phyloP scores from a whole-genome alignment of 2,888 invertebrate genomes.

The Odiellus spinosus region DNA sequence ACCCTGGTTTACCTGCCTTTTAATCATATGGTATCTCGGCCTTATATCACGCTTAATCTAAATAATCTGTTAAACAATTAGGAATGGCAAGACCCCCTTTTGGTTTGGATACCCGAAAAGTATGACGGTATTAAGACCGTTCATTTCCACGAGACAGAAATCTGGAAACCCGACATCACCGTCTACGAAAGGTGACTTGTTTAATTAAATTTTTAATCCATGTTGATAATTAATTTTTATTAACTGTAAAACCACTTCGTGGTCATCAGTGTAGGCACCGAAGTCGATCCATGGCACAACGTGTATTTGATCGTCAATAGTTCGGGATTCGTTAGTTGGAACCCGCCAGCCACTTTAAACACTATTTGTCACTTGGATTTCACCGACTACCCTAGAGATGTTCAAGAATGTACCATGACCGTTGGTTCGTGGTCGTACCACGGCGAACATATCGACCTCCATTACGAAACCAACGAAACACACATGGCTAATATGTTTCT shows the following conservation, averaged over 20 bases:
- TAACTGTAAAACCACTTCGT: too few species aligned
- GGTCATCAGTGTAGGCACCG: not conserved
- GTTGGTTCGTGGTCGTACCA: conserved; percentile 51
- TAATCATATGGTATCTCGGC: too few species aligned
- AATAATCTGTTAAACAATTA: too few species aligned
- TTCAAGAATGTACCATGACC: conserved; percentile 44
- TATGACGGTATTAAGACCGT: not conserved
- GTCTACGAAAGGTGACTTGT: not conserved
- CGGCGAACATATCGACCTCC: conserved; percentile 43
- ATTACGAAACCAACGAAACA: not conserved
- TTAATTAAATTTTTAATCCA: too few species aligned
- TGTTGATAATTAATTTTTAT: too few species aligned
- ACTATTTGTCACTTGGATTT: not conserved
- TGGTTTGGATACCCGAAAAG: not conserved
- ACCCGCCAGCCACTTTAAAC: not conserved
- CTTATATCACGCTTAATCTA: too few species aligned
- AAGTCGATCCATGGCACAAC: not conserved
- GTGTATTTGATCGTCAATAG: not conserved
- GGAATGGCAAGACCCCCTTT: not conserved
- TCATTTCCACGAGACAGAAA: not conserved
- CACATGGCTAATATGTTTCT: not conserved
- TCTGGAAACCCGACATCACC: not conserved
- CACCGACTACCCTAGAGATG: conserved; percentile 39
- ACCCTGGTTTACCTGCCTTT: too few species aligned
- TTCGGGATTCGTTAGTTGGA: not conserved